phyloP scores from a whole-genome alignment of 2,797 vertebrate genomes.

The Xiphophorus birchmanni region DNA sequence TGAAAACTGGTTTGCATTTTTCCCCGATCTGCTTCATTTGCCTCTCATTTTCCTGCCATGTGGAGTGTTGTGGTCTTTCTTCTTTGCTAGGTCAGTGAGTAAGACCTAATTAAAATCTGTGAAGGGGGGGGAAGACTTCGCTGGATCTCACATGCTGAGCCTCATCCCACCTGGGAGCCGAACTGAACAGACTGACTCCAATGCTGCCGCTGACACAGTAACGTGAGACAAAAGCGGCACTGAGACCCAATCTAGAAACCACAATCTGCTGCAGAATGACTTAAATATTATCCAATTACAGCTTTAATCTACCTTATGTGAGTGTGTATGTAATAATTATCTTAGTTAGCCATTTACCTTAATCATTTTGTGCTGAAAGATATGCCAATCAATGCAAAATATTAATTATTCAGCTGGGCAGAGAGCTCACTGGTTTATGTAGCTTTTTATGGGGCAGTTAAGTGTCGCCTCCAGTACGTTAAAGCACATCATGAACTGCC shows the following conservation, averaged over 20 bases:
- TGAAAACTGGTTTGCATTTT: constrained; percentile 34
- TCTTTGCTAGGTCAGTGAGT: constrained; percentile 53
- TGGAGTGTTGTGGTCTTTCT: constrained; percentile 12
- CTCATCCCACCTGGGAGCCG: constrained; percentile 56
- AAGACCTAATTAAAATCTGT: constrained; percentile 49
- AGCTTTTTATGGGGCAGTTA: constrained; percentile 37
- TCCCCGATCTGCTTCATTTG: constrained; percentile 29
- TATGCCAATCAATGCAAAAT: constrained; percentile 40
- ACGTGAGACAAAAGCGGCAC: constrained; percentile 30
- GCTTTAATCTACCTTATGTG: constrained; percentile 12
- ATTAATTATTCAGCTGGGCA: constrained; percentile 55
- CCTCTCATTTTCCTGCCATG: constrained; percentile 25
- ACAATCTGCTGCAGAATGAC: background rate
- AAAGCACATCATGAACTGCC: background rate
- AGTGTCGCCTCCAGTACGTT: constrained; percentile 28
- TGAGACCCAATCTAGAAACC: constrained; percentile 4
- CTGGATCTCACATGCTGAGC: constrained; percentile 29
- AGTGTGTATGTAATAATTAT: constrained; percentile 22
- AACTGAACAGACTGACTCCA: constrained; percentile 40
- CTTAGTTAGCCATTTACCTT: constrained; percentile 22
- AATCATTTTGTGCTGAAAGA: constrained; percentile 50
- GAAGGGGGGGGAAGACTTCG: constrained; percentile 23
- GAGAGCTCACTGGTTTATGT: constrained; percentile 35
- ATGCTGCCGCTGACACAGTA: constrained; percentile 37
- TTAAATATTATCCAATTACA: background rate